Base-by-base conservation (phyloP, 2,888 invertebrate species). In the Cistogaster globosa region DNA sequence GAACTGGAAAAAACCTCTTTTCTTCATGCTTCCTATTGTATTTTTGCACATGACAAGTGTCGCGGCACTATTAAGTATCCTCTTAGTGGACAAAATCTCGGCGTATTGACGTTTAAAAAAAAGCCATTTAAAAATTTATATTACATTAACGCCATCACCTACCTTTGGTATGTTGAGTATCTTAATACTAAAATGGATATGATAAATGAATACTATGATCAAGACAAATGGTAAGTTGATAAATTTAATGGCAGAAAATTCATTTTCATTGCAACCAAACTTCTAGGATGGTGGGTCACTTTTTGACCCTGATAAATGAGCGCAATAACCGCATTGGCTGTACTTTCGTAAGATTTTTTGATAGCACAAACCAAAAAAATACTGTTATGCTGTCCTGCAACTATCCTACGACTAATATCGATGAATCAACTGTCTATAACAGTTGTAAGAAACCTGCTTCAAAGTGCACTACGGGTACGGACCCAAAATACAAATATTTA, bases 1-100 rank as follows among this genome's bases (percentile, higher is more conserved):
- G 86, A 87, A 2, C 80, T 90, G 57, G 88, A 89, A 45, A 79
- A 83, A 51, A 12, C 89, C 32, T 89, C 90, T 12, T 87, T 88
- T 62, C 88, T 89, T 53, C 90, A 90, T 53, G 79, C 86, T 11
- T 87, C 88, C 57, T 89, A 88, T 36, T 90, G 90, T 71, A 87
- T 84, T 11, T 88, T 89, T 87, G 88, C 86, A 0, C 89, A 89
- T 53, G 89, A 89, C 60, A 85, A 88, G 62, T 89, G 89, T 71
- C 90, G 89, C 18, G 89, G n/a, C 22, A 89, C 89, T 9, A 55
- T 86, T 8, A 86, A 86, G 0, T 89, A 89, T 18, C 89, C 86
- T 6, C 88, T 86, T 55, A 60, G 90, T 1, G 89, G 89, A 5
- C 89, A 89, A 62, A 89, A 89, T 20, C 87, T 90, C 14, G 88